These are phyloP conservation scores for Pygoscelis adeliae DNA, from an alignment of 2,113 vertebrate genomes.

Conservation along the genomic window DNA sequence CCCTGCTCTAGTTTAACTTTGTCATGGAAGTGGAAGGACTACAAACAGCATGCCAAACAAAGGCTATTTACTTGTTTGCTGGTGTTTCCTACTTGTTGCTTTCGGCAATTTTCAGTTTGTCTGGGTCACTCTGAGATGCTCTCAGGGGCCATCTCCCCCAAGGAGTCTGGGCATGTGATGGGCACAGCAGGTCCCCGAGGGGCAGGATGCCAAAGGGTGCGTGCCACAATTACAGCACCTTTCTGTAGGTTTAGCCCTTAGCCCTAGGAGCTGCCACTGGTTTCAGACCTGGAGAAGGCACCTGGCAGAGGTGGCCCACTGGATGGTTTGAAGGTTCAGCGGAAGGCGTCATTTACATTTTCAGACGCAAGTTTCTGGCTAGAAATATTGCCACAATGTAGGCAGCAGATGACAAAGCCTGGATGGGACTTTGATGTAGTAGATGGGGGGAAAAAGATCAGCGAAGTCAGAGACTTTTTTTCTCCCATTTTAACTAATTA, in stretches of 20 bases:
- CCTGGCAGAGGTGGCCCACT: neutral
- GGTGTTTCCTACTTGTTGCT: neutral
- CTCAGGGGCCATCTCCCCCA: neutral
- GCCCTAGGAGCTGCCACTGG: neutral
- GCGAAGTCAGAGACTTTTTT: neutral
- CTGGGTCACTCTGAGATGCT: neutral
- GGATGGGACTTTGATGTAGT: neutral
- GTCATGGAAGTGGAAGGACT: neutral
- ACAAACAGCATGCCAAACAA: neutral
- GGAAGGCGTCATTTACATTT: neutral
- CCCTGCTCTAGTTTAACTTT: neutral
- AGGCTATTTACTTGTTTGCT: neutral
- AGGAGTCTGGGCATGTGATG: fast-evolving
- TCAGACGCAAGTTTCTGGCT: neutral
- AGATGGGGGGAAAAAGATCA: neutral
- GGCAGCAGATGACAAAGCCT: neutral
- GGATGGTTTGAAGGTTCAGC: neutral
- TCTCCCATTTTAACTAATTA: neutral
- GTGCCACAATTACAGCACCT: too few species aligned
- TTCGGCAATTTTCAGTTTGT: neutral
- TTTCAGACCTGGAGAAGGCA: neutral
- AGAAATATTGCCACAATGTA: neutral
- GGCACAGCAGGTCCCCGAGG: fast-evolving
- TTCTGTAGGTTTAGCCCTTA: neutral
- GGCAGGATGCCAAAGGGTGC: neutral